These are phyloP conservation scores for Pheucticus melanocephalus DNA, from an alignment of 2,113 vertebrate species.

Conservation along the genomic window DNA sequence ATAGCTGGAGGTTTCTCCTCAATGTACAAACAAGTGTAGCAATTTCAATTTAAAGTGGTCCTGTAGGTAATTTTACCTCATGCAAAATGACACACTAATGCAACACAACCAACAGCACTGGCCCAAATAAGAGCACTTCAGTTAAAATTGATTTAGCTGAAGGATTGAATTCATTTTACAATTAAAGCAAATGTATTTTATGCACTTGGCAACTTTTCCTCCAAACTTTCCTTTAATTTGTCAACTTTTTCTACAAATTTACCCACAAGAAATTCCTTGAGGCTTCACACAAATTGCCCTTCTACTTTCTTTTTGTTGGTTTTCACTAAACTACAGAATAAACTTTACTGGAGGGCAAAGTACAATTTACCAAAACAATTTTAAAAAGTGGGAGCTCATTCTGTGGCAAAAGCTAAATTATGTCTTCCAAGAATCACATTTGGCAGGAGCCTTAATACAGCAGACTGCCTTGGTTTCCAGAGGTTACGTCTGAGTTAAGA, in stretches of 20 bases:
- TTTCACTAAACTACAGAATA: neutral
- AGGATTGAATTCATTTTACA: neutral
- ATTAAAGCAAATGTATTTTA: neutral
- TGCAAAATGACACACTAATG: neutral
- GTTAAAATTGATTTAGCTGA: neutral
- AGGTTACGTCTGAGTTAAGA: neutral
- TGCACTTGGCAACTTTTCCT: neutral
- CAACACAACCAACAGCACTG: neutral
- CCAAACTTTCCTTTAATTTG: neutral
- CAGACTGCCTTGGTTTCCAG: neutral
- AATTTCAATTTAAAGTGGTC: neutral
- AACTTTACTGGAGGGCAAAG: neutral
- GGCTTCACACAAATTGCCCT: neutral
- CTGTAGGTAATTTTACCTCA: neutral
- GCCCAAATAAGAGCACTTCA: neutral
- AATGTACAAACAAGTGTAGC: neutral
- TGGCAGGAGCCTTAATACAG: neutral
- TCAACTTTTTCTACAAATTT: neutral
- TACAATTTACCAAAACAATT: neutral
- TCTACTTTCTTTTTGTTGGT: neutral
- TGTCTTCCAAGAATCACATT: neutral
- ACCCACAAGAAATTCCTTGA: neutral
- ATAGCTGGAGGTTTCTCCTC: neutral
- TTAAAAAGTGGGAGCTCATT: neutral
- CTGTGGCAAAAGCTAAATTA: neutral